Percentiles rank a stretch among this genome's conserved stretches.
These are phyloP conservation scores for Drosophila conformis DNA, from an alignment of 2,888 invertebrate species.

Conservation along the genomic window DNA sequence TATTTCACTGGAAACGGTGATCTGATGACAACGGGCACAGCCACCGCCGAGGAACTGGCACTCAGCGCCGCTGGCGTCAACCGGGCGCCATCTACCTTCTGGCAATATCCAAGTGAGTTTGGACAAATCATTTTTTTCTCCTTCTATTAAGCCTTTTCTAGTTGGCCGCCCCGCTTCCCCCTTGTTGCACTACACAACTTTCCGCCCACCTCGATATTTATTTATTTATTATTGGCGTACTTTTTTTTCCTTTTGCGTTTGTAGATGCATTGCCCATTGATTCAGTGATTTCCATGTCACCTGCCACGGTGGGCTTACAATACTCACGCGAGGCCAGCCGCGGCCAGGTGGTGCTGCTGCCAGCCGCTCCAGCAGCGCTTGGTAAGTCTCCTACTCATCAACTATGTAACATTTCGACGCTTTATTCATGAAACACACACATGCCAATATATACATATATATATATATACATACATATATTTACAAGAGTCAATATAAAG, in stretches of 20 bases:
- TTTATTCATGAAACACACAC: slow-evolving; percentile 17
- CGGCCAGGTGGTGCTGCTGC: slow-evolving; percentile 92
- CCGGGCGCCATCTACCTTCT: slow-evolving; percentile 86
- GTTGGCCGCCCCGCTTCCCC: slow-evolving; percentile 6
- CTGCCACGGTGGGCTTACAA: slow-evolving; percentile 92
- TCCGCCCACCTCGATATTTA: slow-evolving; percentile 23
- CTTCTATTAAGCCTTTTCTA: slow-evolving; percentile 4
- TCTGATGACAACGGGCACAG: slow-evolving; percentile 77
- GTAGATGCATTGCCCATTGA: slow-evolving; percentile 90
- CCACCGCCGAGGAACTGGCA: slow-evolving; percentile 80
- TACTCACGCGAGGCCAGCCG: slow-evolving; percentile 94
- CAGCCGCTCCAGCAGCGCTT: slow-evolving; percentile 88
- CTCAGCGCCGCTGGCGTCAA: slow-evolving; percentile 78
- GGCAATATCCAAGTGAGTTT: slow-evolving; percentile 92
- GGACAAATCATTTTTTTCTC: background rate
- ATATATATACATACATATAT: background rate
- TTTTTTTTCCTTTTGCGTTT: slow-evolving; percentile 46
- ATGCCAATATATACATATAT: background rate
- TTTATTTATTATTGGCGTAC: slow-evolving; percentile 38
- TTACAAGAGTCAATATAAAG: background rate
- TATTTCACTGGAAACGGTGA: slow-evolving; percentile 83
- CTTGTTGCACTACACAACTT: background rate
- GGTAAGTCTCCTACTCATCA: slow-evolving; percentile 83
- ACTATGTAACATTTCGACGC: slow-evolving; percentile 14
- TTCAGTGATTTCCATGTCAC: slow-evolving; percentile 90